Conservation (phyloP, 2,888 invertebrate species). For the Eumacrocentrus americanus region DNA sequence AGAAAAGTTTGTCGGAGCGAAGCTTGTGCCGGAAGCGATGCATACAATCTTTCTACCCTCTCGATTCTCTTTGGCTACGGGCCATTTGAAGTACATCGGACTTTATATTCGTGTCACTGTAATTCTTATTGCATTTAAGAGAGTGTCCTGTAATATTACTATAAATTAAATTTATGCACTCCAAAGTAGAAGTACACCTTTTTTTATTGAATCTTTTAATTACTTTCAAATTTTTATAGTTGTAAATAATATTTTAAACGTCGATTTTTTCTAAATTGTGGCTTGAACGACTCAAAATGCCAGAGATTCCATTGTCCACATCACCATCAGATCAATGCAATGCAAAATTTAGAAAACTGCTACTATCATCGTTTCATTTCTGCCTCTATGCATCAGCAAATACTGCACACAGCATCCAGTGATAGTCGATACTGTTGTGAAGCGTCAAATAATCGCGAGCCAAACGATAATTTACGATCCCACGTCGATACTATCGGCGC, state of each 20-base stretch:
- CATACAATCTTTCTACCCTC: slow-evolving; percentile 31
- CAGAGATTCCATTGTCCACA: no score
- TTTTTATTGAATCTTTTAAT: not conserved
- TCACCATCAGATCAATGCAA: no score
- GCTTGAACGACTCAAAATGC: no score
- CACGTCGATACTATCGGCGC: slow-evolving; percentile 32
- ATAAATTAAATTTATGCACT: no score
- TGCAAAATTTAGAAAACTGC: not conserved
- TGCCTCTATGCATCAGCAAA: no score
- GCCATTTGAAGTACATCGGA: slow-evolving; percentile 31
- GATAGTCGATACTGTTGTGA: not conserved
- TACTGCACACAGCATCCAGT: no score
- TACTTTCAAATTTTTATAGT: not conserved
- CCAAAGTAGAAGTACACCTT: not conserved
- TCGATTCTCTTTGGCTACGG: slow-evolving; percentile 28
- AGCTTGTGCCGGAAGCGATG: slow-evolving; percentile 25
- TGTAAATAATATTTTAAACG: no score
- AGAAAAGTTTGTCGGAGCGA: slow-evolving; percentile 12
- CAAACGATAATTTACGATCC: slow-evolving; percentile 35
- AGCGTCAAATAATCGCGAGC: slow-evolving; percentile 29
- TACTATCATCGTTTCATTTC: no score
- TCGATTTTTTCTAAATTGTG: no score
- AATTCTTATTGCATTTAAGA: slow-evolving; percentile 14
- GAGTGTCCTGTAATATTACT: no score
- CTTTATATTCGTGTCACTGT: slow-evolving; percentile 12